phyloP scores from a whole-genome alignment of 2,113 vertebrate genomes.

The Trematomus loennbergii region DNA sequence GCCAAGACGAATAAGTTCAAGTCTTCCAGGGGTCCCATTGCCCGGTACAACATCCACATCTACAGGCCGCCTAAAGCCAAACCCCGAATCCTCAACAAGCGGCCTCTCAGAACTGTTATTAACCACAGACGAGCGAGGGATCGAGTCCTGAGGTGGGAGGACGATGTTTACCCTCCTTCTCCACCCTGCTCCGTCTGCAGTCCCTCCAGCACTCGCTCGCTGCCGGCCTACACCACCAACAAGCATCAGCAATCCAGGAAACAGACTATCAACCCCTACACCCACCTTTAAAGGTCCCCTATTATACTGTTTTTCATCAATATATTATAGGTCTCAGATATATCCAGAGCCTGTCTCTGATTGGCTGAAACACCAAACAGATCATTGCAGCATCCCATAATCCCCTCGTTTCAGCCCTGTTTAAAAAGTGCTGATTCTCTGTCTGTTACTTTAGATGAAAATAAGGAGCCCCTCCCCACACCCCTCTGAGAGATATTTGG shows the following conservation, averaged over 20 bases:
- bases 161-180: slow-evolving; percentile 52
- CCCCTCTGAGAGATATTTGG: too few species aligned
- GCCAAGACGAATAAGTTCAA: slow-evolving; percentile 34
- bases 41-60: slow-evolving; percentile 72
- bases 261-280: neutral
- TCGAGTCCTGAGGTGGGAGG: slow-evolving; percentile 63
- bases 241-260: neutral
- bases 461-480: too few species aligned
- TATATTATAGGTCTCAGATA: too few species aligned
- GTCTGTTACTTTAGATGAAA: too few species aligned
- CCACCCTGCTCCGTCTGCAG: slow-evolving; percentile 49
- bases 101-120: neutral
- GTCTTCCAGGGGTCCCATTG: slow-evolving; percentile 13
- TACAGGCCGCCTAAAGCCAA: slow-evolving; percentile 53
- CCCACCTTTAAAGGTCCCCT: slow-evolving; percentile 1
- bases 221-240: slow-evolving; percentile 3
- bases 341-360: too few species aligned
- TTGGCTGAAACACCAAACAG: too few species aligned
- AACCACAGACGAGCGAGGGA: slow-evolving; percentile 24
- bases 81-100: neutral
- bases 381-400: too few species aligned
- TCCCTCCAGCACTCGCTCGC: slow-evolving; percentile 22
- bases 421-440: too few species aligned
- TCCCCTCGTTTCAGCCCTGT: too few species aligned
- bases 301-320: too few species aligned